Evolutionary conservation across 1,140 invertebrate genomes (phyloP), one percentile per base, ranked within the genome.

Genomic region (Uloborus diversus): DNA sequence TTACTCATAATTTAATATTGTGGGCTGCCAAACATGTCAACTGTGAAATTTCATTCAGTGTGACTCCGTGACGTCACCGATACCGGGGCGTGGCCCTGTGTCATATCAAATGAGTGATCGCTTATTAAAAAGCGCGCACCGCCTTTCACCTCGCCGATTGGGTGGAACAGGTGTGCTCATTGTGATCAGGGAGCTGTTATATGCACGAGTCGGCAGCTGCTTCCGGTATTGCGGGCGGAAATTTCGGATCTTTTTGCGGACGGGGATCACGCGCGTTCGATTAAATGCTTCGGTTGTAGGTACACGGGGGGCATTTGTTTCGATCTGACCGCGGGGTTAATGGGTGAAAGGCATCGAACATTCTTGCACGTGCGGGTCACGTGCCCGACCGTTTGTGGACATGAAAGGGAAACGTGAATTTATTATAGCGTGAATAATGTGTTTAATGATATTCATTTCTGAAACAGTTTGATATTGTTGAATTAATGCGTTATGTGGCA

Each of bases 61-160:
- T n/a, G n/a, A n/a, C n/a, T n/a, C n/a, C 37, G n/a, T 33, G 57
- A 61, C 57, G 57, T 61, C 57, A 61, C 28, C 17, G 28, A 30
- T 11, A 32, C 3, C 1, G 17, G 57, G 57, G 57, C 27, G 57
- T 25, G 57, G 3, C 57, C 27, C n/a, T 11, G 13, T 13, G 23
- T 11, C n/a, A 35, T 13, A 13, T 32, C 61, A 37, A 61, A 61
- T 61, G 61, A 42, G 61, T 20, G 20, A 42, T 42, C 37, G 37
- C 37, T 42, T 42, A 42, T 42, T 42, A 42, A 42, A 42, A 9
- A 42, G 37, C 9, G 9, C 37, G 37, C 37, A 42, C 37, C 37
- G 37, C 37, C 37, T 42, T 17, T 17, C 9, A 42, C 20, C 32
- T 27, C n/a, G 33, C n/a, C 20, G 23, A 23, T 20, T 23, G 30